Conservation (phyloP, 2,888 invertebrate species). For the Xestia xanthographa region DNA sequence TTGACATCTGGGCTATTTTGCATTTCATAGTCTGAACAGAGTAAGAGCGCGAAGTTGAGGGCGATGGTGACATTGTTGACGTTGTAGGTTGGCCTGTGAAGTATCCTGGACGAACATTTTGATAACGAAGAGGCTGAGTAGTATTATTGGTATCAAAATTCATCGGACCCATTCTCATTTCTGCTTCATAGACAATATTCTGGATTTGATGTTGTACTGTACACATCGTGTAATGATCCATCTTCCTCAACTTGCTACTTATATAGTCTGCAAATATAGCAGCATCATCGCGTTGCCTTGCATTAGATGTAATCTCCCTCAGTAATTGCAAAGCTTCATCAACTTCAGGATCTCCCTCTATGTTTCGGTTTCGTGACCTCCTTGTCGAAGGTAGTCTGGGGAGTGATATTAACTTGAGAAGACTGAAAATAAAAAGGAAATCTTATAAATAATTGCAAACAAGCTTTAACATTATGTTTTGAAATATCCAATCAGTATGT, state of each 20-base stretch:
- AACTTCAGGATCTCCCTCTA: constrained; percentile 58
- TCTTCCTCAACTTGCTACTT: constrained; percentile 61
- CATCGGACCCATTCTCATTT: constrained; percentile 54
- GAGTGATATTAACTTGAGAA: constrained; percentile 59
- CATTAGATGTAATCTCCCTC: constrained; percentile 59
- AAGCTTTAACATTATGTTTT: constrained; percentile 57
- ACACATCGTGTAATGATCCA: constrained; percentile 60
- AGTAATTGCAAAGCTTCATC: constrained; percentile 60
- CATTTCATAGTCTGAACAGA: constrained; percentile 54
- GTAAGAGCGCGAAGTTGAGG: constrained; percentile 59
- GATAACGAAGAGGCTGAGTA: constrained; percentile 56
- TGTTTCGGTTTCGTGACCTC: constrained; percentile 56
- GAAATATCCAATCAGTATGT: constrained; percentile 53
- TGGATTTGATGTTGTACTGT: constrained; percentile 63
- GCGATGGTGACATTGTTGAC: constrained; percentile 57
- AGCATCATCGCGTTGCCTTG: constrained; percentile 62
- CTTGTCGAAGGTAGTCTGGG: constrained; percentile 57
- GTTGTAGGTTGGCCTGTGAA: constrained; percentile 53
- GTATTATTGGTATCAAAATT: constrained; percentile 56
- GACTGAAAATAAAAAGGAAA: constrained; percentile 59
- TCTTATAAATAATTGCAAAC: constrained; percentile 60
- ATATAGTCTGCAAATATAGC: constrained; percentile 63
- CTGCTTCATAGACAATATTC: constrained; percentile 59
- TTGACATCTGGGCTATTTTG: constrained; percentile 59
- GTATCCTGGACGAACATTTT: constrained; percentile 51